phyloP scores from a whole-genome alignment of 2,888 invertebrate genomes.

The Sepiola atlantica region DNA sequence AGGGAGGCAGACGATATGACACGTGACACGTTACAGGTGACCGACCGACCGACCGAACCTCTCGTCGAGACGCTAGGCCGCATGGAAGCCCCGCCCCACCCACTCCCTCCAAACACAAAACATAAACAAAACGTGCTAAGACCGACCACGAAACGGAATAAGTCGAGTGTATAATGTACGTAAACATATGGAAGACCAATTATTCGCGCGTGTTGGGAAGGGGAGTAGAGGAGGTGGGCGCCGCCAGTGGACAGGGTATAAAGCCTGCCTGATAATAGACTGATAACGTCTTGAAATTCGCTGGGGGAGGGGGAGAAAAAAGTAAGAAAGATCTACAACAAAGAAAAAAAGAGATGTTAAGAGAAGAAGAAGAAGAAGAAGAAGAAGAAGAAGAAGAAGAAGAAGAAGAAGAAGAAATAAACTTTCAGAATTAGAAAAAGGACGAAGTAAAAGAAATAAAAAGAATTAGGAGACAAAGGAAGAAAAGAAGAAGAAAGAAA shows the following conservation, averaged over 20 bases:
- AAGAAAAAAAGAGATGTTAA: background rate
- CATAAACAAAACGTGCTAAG: background rate
- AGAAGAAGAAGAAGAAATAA: too few species aligned
- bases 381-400: background rate
- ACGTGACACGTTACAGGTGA: too few species aligned
- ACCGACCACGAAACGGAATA: background rate
- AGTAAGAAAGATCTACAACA: background rate
- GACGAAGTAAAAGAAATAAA: background rate
- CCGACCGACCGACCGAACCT: too few species aligned
- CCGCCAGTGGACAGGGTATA: background rate
- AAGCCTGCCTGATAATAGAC: constrained; percentile 32
- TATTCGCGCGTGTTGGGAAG: constrained; percentile 20
- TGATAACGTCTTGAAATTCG: background rate
- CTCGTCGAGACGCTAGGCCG: too few species aligned
- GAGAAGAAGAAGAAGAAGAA: too few species aligned
- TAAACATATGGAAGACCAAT: background rate
- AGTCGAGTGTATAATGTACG: constrained; percentile 14
- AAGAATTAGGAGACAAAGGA: background rate
- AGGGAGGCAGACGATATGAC: too few species aligned
- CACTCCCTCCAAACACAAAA: too few species aligned
- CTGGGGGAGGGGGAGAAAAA: background rate
- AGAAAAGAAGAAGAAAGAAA: background rate
- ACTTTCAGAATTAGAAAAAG: background rate
- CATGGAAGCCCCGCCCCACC: too few species aligned
- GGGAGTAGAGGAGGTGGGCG: background rate